These are phyloP conservation scores for Molothrus aeneus DNA, from an alignment of 2,797 vertebrate genomes.

Conservation along the genomic window DNA sequence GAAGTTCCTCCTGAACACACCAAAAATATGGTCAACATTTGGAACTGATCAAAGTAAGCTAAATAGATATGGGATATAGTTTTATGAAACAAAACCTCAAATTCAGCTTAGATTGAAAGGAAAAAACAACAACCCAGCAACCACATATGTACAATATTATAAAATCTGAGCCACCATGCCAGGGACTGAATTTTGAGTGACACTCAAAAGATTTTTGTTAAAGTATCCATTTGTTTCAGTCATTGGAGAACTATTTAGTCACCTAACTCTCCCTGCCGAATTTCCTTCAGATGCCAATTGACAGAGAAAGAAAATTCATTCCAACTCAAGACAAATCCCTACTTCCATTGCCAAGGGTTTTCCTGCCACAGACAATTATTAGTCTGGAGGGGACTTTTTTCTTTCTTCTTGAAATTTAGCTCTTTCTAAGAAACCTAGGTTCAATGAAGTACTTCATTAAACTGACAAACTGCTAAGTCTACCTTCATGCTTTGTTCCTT, in stretches of 20 bases:
- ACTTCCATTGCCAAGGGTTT: constrained; percentile 56
- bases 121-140: neutral
- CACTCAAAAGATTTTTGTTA: constrained; percentile 66
- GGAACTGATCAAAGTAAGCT: constrained; percentile 21
- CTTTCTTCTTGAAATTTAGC: constrained; percentile 58
- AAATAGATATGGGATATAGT: neutral
- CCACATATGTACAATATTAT: constrained; percentile 11
- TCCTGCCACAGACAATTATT: constrained; percentile 62
- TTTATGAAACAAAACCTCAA: constrained; percentile 35
- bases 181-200: constrained; percentile 54
- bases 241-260: constrained; percentile 69
- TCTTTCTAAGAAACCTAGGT: constrained; percentile 50
- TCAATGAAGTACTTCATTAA: constrained; percentile 64
- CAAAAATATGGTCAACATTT: constrained; percentile 6
- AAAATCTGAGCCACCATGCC: constrained; percentile 41
- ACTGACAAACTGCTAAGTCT: constrained; percentile 38
- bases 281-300: constrained; percentile 62
- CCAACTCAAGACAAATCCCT: constrained; percentile 59
- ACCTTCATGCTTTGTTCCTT: constrained; percentile 50
- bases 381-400: constrained; percentile 50
- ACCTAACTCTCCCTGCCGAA: constrained; percentile 51
- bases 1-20: constrained; percentile 28
- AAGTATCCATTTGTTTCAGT: constrained; percentile 69
- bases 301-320: constrained; percentile 69
- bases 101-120: neutral